These are phyloP conservation scores for Omphaloscelis lunosa DNA, from an alignment of 2,888 invertebrate genomes.

Conservation along the genomic window DNA sequence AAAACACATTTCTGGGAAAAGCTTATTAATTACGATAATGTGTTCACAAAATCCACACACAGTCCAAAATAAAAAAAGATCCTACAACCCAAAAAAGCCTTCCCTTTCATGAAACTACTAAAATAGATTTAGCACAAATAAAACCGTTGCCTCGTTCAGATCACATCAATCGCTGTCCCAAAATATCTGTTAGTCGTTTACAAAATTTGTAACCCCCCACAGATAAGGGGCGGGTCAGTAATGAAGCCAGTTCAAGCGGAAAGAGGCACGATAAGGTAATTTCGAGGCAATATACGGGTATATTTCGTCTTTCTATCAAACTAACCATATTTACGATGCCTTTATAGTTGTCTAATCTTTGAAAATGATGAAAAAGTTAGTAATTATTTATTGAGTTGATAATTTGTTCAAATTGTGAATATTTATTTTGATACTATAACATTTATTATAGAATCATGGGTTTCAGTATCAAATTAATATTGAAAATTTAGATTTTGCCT, in stretches of 20 bases:
- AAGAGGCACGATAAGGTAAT: slow-evolving; percentile 75
- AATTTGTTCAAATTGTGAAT: neutral
- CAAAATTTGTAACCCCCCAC: slow-evolving; percentile 72
- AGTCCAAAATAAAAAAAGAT: slow-evolving; percentile 2
- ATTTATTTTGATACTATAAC: neutral
- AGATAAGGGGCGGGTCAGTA: slow-evolving; percentile 76
- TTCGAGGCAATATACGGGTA: slow-evolving; percentile 56
- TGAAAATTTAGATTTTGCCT: neutral
- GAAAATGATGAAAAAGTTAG: slow-evolving; percentile 15
- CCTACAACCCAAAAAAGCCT: neutral
- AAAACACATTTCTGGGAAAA: neutral
- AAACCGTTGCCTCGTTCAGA: slow-evolving; percentile 53
- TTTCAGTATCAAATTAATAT: neutral
- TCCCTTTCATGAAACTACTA: slow-evolving; percentile 3
- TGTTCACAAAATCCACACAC: neutral
- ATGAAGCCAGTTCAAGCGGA: slow-evolving; percentile 79
- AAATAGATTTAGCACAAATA: slow-evolving; percentile 48
- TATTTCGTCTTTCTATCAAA: slow-evolving; percentile 63
- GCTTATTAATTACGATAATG: neutral
- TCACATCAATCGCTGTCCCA: slow-evolving; percentile 72
- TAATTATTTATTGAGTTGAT: slow-evolving; percentile 11
- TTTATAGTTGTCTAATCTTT: slow-evolving; percentile 37
- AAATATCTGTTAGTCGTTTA: slow-evolving; percentile 74
- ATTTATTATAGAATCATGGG: neutral
- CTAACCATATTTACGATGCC: slow-evolving; percentile 37